These are phyloP conservation scores for Ophioninae sp. DNA, from an alignment of 2,888 invertebrate species.

Conservation along the genomic window DNA sequence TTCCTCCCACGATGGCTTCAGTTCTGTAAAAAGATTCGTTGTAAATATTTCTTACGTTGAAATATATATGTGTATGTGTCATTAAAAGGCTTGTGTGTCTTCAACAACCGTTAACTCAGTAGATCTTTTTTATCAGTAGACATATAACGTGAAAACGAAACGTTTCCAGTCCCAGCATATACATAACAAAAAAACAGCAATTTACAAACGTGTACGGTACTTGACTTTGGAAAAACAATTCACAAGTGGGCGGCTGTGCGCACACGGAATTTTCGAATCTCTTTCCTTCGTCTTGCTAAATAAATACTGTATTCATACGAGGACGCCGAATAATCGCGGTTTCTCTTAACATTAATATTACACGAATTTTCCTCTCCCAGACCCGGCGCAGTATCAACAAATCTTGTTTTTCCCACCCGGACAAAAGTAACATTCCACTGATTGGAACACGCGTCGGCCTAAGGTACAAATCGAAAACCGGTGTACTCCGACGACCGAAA, in stretches of 20 bases:
- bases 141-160: conserved; percentile 39
- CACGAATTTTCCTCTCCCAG: neutral
- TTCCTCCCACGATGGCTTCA: conserved; percentile 46
- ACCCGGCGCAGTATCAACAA: neutral
- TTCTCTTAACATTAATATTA: conserved; percentile 30
- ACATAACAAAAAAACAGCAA: conserved; percentile 34
- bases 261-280: conserved; percentile 31
- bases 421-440: neutral
- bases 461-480: neutral
- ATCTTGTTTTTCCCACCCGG: neutral
- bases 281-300: conserved; percentile 51
- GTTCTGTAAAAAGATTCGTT: conserved; percentile 62
- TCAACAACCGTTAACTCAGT: conserved; percentile 19
- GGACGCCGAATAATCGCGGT: conserved; percentile 57
- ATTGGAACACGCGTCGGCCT: neutral
- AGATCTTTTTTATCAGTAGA: conserved; percentile 19
- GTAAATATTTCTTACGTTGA: conserved; percentile 72
- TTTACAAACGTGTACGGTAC: conserved; percentile 43
- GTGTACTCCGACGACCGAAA: conserved; percentile 6
- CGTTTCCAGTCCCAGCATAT: conserved; percentile 1
- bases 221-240: neutral
- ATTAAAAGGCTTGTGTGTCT: conserved; percentile 56
- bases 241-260: conserved; percentile 1
- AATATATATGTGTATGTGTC: conserved; percentile 52
- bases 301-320: conserved; percentile 69